Conservation (phyloP, 2,888 invertebrate genomes). For the Brachyptera risi region DNA sequence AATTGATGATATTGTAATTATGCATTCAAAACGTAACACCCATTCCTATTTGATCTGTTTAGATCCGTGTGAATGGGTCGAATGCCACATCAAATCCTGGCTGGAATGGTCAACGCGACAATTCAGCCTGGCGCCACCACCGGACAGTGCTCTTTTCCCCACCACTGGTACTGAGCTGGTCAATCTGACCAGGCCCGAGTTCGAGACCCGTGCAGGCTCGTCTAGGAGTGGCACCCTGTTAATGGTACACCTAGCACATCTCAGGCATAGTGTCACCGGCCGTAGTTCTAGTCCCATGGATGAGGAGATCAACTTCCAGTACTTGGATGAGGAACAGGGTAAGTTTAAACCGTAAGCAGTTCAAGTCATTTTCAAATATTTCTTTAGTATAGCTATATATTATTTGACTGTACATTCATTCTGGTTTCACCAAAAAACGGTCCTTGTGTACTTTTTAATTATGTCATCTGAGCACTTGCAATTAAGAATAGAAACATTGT, state of each 20-base stretch:
- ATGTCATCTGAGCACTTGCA: too few relatives aligned
- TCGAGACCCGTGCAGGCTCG: slow-evolving; percentile 52
- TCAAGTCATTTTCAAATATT: too few relatives aligned
- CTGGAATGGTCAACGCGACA: slow-evolving; percentile 57
- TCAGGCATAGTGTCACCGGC: slow-evolving; percentile 57
- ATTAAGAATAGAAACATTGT: too few relatives aligned
- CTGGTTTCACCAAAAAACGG: too few relatives aligned
- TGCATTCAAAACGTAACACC: too few relatives aligned
- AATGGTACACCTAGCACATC: slow-evolving; percentile 58
- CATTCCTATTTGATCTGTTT: slow-evolving; percentile 31
- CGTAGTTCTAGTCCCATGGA: slow-evolving; percentile 54
- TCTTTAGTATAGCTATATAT: too few relatives aligned
- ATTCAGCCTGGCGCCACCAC: slow-evolving; percentile 54
- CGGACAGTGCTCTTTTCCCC: slow-evolving; percentile 53
- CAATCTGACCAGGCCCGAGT: slow-evolving; percentile 57
- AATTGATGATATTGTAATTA: not conserved
- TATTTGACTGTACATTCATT: too few relatives aligned
- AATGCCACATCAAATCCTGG: slow-evolving; percentile 57
- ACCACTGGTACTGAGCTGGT: slow-evolving; percentile 54
- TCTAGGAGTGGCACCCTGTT: slow-evolving; percentile 53
- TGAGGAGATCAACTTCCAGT: slow-evolving; percentile 44
- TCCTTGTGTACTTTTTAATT: too few relatives aligned
- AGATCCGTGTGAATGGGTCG: slow-evolving; percentile 63
- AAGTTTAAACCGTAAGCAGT: too few relatives aligned
- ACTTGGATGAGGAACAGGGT: slow-evolving; percentile 34